phyloP scores from a whole-genome alignment of 2,888 invertebrate genomes.

The Patella ulyssiponensis region DNA sequence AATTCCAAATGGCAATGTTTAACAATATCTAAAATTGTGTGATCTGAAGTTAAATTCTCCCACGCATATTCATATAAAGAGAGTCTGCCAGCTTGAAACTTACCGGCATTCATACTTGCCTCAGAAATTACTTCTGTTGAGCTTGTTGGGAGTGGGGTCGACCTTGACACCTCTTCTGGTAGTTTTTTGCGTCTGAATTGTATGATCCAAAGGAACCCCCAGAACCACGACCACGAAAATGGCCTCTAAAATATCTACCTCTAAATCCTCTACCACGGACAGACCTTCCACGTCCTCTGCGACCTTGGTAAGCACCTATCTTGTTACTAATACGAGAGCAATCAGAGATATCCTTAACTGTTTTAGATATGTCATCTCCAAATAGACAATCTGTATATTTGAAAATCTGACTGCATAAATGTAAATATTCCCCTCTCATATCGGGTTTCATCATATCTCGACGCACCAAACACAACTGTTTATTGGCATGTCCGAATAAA shows the following conservation, averaged over 20 bases:
- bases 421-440: not conserved
- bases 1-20: not conserved
- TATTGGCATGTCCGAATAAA: not conserved
- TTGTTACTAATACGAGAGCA: not conserved
- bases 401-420: not conserved
- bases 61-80: not conserved
- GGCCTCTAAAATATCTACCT: too few species aligned
- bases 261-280: too few species aligned
- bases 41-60: not conserved
- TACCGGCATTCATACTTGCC: not conserved
- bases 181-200: too few species aligned
- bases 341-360: conserved; percentile 2
- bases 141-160: not conserved
- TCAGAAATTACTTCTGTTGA: too few species aligned
- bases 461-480: not conserved
- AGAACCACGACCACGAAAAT: too few species aligned
- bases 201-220: too few species aligned
- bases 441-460: conserved; percentile 4
- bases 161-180: too few species aligned
- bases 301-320: not conserved
- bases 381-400: not conserved
- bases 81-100: not conserved
- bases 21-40: not conserved
- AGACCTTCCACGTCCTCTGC: too few species aligned
- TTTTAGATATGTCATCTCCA: not conserved